phyloP scores from a whole-genome alignment of 2,888 invertebrate species.

The Kuschelorhynchus macadamiae region DNA sequence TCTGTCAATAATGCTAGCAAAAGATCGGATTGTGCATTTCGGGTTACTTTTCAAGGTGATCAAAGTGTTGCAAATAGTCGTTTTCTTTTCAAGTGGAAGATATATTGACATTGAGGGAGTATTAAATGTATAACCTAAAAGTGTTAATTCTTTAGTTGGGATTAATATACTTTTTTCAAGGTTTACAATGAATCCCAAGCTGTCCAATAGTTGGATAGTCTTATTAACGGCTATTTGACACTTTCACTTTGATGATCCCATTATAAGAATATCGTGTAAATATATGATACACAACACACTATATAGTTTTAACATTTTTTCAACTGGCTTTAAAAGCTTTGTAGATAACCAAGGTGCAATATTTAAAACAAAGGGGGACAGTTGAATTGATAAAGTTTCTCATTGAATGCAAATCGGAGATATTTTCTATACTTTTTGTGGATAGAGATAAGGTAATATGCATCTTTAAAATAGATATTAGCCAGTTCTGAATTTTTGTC shows the following conservation, averaged over 20 bases:
- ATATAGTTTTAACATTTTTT: neutral
- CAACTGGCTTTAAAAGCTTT: neutral
- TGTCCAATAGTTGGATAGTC: neutral
- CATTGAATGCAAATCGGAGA: slow-evolving; percentile 51
- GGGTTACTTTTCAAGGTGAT: no score
- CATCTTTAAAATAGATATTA: slow-evolving; percentile 43
- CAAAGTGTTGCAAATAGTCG: no score
- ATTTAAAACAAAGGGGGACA: slow-evolving; percentile 1
- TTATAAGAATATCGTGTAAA: slow-evolving; percentile 6
- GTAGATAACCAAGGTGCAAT: slow-evolving; percentile 1
- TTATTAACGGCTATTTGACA: neutral
- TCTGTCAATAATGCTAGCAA: no score
- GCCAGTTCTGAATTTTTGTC: slow-evolving; percentile 31
- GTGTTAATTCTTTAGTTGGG: neutral
- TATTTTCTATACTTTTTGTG: slow-evolving; percentile 47
- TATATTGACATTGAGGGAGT: neutral
- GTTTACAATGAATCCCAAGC: slow-evolving; percentile 2
- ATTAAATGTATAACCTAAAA: slow-evolving; percentile 6
- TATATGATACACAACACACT: neutral
- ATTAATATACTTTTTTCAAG: neutral
- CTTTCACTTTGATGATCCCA: neutral
- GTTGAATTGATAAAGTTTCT: slow-evolving; percentile 44
- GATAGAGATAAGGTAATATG: slow-evolving; percentile 51
- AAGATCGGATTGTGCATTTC: no score
- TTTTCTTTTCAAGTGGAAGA: no score